phyloP scores from a whole-genome alignment of 2,113 vertebrate species.

The Rostratula benghalensis region DNA sequence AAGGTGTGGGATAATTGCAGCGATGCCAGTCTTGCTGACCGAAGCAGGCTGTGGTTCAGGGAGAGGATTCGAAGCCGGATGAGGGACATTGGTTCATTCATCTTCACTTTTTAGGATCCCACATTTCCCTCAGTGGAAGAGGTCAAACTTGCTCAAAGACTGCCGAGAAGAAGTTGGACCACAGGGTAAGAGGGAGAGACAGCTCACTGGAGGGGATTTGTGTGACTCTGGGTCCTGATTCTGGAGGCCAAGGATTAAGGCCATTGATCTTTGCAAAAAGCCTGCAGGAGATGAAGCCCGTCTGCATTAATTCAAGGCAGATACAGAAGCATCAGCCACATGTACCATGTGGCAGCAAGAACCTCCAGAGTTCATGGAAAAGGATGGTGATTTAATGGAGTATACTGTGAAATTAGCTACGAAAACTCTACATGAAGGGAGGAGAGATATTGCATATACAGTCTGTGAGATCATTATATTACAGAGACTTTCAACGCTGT shows the following conservation, averaged over 20 bases:
- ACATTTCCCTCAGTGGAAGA: neutral
- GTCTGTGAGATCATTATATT: slow-evolving; percentile 59
- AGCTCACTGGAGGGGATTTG: neutral
- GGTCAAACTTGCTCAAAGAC: neutral
- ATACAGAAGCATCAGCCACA: slow-evolving; percentile 14
- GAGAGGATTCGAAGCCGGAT: neutral
- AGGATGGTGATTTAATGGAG: slow-evolving; percentile 58
- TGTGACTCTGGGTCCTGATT: neutral
- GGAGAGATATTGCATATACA: neutral
- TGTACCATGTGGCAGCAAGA: slow-evolving; percentile 42
- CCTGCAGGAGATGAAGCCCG: slow-evolving; percentile 5
- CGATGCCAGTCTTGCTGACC: fast-evolving
- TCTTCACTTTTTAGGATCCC: neutral
- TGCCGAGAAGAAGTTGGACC: neutral
- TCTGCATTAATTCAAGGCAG: neutral
- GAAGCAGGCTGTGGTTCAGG: neutral
- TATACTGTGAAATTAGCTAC: slow-evolving; percentile 66
- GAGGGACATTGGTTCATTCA: neutral
- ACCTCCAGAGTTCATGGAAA: slow-evolving; percentile 45
- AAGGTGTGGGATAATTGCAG: neutral
- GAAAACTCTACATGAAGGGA: slow-evolving; percentile 49
- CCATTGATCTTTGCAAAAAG: neutral
- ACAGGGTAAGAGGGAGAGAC: slow-evolving; percentile 13
- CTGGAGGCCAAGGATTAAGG: neutral
- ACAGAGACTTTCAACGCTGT: slow-evolving; percentile 60